Conservation (phyloP, 2,113 vertebrate species). For the Sceloporus tristichus region DNA sequence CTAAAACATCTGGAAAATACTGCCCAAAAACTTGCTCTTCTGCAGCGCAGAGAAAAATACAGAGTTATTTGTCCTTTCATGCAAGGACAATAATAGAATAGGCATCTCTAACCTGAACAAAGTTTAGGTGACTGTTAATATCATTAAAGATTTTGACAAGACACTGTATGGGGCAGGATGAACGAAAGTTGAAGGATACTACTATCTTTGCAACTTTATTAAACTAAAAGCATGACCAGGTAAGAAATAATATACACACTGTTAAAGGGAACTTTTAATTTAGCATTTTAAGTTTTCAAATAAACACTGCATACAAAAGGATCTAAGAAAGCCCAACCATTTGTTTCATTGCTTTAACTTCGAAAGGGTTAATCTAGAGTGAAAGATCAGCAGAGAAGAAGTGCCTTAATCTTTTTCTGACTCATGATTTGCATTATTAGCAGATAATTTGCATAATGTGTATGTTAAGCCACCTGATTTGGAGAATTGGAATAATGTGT, state of each 20-base stretch:
- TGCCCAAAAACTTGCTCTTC: too few species aligned
- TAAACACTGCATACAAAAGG: not conserved
- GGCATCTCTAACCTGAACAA: too few species aligned
- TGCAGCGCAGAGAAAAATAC: too few species aligned
- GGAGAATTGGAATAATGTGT: not conserved
- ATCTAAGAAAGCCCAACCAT: not conserved
- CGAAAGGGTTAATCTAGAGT: not conserved
- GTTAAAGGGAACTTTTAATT: not conserved
- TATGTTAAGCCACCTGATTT: too few species aligned
- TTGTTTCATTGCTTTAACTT: not conserved
- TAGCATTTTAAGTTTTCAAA: not conserved
- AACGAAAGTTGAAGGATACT: not conserved
- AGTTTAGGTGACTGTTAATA: not conserved
- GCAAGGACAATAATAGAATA: too few species aligned
- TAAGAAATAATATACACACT: not conserved
- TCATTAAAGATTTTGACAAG: not conserved
- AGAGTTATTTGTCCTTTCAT: too few species aligned
- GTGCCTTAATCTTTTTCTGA: not conserved
- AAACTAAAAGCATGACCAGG: not conserved
- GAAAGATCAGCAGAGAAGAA: not conserved
- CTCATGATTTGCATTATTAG: too few species aligned
- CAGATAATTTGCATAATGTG: too few species aligned
- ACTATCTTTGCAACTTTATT: not conserved
- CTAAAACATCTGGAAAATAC: too few species aligned
- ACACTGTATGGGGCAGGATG: not conserved